Base-by-base conservation (phyloP, 1,140 invertebrate species). In the Diabrotica undecimpunctata region DNA sequence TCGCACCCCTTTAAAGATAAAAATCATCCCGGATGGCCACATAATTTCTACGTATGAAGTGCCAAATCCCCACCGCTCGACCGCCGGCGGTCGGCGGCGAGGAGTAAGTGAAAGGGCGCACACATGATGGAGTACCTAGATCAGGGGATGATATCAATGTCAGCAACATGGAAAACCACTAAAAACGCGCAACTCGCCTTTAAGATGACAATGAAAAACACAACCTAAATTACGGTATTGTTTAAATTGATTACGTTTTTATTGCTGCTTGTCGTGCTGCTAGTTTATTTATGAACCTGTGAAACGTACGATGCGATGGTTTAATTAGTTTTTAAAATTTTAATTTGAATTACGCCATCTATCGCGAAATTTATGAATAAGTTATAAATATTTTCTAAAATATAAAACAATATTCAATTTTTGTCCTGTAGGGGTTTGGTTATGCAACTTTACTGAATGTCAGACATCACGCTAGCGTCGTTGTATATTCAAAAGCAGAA, bases 171-270 rank as follows among this genome's bases (percentile, higher is more conserved):
- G n/a, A 46, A 46, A 46, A 54, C 53, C 14, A 54, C 14, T 54
- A 54, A 25, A 54, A 25, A 25, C 8, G n/a, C n/a, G 2, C 10
- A n/a, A 3, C 53, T 13, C 5, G 14, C 53, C 53, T 25, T 54
- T 54, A 46, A 46, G 41, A 46, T 46, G 41, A 46, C 41, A 46
- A 46, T 46, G 41, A 46, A 46, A 46, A 46, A 46, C 41, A 46
- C 41, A n/a, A 51, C 46, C 9, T 12, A 54, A 54, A 54, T 54
- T 54, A 54, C 53, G 8, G 8, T 46, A 46, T 46, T 46, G n/a
- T 46, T 46, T 46, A n/a, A 46, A 46, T 46, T 46, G 41, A 46
- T 46, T 46, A n/a, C 41, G 41, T 46, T 46, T 46, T 46, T 46
- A 46, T 46, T 10, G 41, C 5, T 25, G 25, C 25, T 25, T 25